These are phyloP conservation scores for Masticophis lateralis DNA, from an alignment of 2,797 vertebrate species.

Conservation along the genomic window DNA sequence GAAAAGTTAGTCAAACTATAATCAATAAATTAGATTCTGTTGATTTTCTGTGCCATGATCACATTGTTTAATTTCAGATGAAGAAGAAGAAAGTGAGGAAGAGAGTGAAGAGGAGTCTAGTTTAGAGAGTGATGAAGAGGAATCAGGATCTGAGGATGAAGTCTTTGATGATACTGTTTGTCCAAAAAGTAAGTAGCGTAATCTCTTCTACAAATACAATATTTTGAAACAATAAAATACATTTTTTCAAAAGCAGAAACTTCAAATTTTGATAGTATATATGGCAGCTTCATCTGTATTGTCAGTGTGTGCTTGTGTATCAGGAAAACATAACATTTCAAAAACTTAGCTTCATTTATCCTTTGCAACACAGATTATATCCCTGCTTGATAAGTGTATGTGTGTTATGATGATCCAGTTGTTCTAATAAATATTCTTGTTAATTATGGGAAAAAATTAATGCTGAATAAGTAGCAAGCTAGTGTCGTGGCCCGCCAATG, in stretches of 20 bases:
- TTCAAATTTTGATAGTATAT: conserved; percentile 13
- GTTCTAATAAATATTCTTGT: neutral
- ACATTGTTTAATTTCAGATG: conserved; percentile 66
- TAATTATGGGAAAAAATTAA: conserved; percentile 14
- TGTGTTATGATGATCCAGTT: neutral
- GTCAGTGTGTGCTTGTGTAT: neutral
- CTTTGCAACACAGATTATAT: neutral
- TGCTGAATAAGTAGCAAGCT: conserved; percentile 8
- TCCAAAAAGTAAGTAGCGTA: conserved; percentile 76
- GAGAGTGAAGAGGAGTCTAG: conserved; percentile 77
- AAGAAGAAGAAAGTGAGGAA: conserved; percentile 77
- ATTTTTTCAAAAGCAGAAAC: neutral
- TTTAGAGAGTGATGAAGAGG: conserved; percentile 72
- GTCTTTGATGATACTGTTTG: conserved; percentile 76
- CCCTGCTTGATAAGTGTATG: neutral
- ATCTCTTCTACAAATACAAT: conserved; percentile 6
- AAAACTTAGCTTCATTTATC: neutral
- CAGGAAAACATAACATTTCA: neutral
- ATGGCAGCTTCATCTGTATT: neutral
- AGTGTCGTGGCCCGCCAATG: too few relatives aligned
- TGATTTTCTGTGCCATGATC: neutral
- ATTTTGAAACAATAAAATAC: conserved; percentile 20
- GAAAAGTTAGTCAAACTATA: neutral
- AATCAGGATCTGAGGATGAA: conserved; percentile 71
- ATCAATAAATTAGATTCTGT: neutral